Evolutionary conservation across 2,797 vertebrate genomes (phyloP).

Genomic region (Streptopelia turtur): DNA sequence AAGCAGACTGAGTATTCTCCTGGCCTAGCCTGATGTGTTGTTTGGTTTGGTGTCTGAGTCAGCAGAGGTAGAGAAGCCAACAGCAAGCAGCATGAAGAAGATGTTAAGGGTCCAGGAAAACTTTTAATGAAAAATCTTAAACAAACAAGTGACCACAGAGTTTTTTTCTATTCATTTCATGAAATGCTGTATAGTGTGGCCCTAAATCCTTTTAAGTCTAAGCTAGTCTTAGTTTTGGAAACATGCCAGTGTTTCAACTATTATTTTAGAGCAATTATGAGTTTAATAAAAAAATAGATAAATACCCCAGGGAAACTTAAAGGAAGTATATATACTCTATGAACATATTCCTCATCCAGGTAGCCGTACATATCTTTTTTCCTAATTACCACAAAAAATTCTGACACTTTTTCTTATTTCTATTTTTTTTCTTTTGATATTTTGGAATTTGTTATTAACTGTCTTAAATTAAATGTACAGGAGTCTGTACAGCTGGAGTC

Average conservation of each 20-base stretch:
- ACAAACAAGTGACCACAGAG: neutral
- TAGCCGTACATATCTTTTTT: neutral
- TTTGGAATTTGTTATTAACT: neutral
- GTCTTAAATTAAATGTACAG: neutral
- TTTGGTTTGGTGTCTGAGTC: neutral
- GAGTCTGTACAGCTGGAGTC: neutral
- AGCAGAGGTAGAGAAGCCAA: neutral
- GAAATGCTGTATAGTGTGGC: fast-evolving
- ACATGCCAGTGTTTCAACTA: neutral
- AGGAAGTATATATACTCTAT: neutral
- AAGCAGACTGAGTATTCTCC: neutral
- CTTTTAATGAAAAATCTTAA: neutral
- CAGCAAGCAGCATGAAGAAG: neutral
- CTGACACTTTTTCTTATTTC: neutral
- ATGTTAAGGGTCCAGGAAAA: neutral
- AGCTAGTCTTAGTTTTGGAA: neutral
- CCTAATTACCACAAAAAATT: neutral
- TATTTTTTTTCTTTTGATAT: neutral
- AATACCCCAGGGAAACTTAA: neutral
- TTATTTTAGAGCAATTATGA: neutral
- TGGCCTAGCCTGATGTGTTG: neutral
- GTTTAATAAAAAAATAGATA: neutral
- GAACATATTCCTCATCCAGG: neutral
- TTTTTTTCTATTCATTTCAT: neutral
- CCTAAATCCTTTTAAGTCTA: neutral